Evolutionary conservation across 2,113 vertebrate species (phyloP), one percentile per base, ranked within the genome.

Genomic region (Ammodytes marinus): DNA sequence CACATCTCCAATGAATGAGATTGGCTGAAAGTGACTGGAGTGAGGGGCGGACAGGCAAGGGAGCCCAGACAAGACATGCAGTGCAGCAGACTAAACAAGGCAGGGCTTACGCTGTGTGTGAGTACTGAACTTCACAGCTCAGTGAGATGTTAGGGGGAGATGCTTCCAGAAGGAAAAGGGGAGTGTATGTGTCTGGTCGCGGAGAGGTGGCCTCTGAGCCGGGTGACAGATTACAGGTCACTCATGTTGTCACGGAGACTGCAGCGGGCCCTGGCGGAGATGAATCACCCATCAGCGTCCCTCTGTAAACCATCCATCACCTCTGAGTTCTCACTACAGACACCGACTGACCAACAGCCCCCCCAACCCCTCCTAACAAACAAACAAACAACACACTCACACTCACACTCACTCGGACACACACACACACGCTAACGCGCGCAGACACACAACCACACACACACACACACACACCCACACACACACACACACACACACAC

Each of bases 291-390:
- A 94, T 94, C 93, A 93, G 85, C 58, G 77, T 84, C 90, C 89
- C 77, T 94, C 86, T 92, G 91, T 93, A 94, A 93, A 91, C 92
- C 89, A 95, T 95, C 94, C 91, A 92, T 95, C 94, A 95, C 92
- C 90, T 87, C 86, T 90, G 88, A 90, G 87, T 92, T 75, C 82
- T 80, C 78, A 69, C 68, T 57, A 50, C 69, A 86, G 85, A 92
- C 90, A 87, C 81, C 17, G 8, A 27, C 27, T 27, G 27, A 27
- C 27, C 27, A 27, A 27, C 27, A 27, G n/a, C 27, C 27, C 27
- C 27, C 27, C 27, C 27, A 27, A 27, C 27, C 27, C 27, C 27
- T 27, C 27, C 27, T 27, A 27, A 27, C 27, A 27, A 27, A 58
- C 27, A 27, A 27, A 58, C 47, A 27, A 27, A 27, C 27, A 27